Conservation (phyloP, 2,113 vertebrate species). For the Prunella fulvescens region DNA sequence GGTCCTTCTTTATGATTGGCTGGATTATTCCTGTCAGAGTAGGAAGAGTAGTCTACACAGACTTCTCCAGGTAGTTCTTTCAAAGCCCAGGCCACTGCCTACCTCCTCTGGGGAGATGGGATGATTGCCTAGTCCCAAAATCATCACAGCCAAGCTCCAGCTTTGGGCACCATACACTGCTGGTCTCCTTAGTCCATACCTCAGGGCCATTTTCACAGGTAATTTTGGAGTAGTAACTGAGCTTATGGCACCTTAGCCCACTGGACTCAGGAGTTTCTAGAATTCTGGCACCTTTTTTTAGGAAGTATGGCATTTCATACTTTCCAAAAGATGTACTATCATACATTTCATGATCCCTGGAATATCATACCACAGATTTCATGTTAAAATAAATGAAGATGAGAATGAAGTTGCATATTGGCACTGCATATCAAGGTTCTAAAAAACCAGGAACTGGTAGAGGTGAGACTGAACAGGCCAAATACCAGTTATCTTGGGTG, state of each 20-base stretch:
- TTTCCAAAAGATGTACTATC: too few species aligned
- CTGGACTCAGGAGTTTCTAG: neutral
- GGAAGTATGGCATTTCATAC: neutral
- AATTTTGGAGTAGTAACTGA: neutral
- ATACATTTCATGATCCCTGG: neutral
- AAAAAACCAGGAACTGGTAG: neutral
- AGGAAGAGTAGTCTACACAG: too few species aligned
- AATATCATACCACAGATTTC: neutral
- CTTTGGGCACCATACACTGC: neutral
- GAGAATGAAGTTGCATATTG: neutral
- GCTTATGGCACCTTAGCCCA: neutral
- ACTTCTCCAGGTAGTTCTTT: neutral
- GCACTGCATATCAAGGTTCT: neutral
- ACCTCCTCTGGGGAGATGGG: accelerated
- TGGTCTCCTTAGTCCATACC: neutral
- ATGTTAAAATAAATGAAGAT: neutral
- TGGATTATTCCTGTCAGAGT: too few species aligned
- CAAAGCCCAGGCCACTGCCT: neutral
- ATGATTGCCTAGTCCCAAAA: neutral
- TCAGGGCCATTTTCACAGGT: accelerated
- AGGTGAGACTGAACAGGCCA: neutral
- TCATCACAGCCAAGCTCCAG: neutral
- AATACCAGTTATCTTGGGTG: neutral
- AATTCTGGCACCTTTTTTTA: neutral
- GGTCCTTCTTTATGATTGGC: neutral